These are phyloP conservation scores for Tipula confusa DNA, from an alignment of 2,888 invertebrate species.

Conservation along the genomic window DNA sequence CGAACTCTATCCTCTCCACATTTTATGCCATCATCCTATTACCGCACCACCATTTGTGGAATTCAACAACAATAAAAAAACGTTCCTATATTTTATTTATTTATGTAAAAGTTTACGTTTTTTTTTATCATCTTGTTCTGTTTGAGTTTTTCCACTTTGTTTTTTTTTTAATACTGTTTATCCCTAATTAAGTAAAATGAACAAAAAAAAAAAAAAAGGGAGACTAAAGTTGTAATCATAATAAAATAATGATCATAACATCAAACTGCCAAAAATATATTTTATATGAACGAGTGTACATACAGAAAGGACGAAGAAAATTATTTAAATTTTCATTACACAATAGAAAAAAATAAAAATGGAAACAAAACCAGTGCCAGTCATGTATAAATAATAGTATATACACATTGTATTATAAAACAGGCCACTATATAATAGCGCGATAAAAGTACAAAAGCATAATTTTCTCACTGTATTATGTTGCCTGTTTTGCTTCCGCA, in stretches of 20 bases:
- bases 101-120: background rate
- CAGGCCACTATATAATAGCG: background rate
- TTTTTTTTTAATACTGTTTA: background rate
- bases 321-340: conserved; percentile 3
- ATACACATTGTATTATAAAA: background rate
- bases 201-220: background rate
- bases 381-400: background rate
- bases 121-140: background rate
- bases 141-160: background rate
- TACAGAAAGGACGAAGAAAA: background rate
- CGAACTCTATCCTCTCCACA: background rate
- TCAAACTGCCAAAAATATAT: background rate
- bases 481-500: background rate
- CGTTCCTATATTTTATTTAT: background rate
- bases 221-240: background rate
- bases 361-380: background rate
- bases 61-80: background rate
- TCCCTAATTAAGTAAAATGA: conserved; percentile 20
- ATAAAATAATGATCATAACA: background rate
- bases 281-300: background rate
- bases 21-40: background rate
- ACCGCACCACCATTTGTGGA: background rate
- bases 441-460: background rate
- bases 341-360: background rate
- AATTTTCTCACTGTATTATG: background rate